A percentile compares a stretch with the other conserved stretches of the same genome.
These are phyloP conservation scores for Heloderma charlesbogerti DNA, from an alignment of 2,113 vertebrate genomes.

Conservation along the genomic window DNA sequence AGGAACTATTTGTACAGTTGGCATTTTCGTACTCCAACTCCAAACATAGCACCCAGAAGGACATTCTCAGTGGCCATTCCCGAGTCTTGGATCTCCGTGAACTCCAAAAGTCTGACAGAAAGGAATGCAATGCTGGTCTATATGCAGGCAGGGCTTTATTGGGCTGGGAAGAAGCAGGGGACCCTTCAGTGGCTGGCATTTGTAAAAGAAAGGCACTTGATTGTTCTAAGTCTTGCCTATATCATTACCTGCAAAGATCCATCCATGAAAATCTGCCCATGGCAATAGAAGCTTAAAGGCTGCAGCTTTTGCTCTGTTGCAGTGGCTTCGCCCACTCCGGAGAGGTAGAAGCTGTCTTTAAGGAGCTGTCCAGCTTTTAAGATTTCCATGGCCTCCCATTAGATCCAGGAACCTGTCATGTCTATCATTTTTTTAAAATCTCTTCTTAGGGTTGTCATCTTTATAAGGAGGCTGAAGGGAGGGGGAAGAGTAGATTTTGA, in stretches of 20 bases:
- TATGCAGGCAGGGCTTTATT: background rate
- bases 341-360: background rate
- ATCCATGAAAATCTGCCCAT: background rate
- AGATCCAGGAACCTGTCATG: background rate
- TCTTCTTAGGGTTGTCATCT: background rate
- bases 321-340: rapidly evolving
- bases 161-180: background rate
- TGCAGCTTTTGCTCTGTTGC: background rate
- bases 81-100: background rate
- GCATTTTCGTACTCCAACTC: background rate
- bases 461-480: constrained; percentile 27
- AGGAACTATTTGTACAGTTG: background rate
- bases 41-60: background rate
- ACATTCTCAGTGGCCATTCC: background rate
- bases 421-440: background rate
- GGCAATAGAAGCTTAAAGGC: background rate
- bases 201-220: background rate
- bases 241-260: background rate
- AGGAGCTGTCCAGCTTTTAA: constrained; percentile 45
- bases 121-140: background rate
- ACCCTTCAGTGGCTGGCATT: too few relatives aligned
- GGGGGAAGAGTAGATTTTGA: constrained; percentile 10
- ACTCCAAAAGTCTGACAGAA: background rate
- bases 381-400: background rate
- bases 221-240: background rate